Evolutionary conservation across 2,113 vertebrate species (phyloP), one percentile per base, ranked within the genome.

Genomic region (Xyliphius kryptos): DNA sequence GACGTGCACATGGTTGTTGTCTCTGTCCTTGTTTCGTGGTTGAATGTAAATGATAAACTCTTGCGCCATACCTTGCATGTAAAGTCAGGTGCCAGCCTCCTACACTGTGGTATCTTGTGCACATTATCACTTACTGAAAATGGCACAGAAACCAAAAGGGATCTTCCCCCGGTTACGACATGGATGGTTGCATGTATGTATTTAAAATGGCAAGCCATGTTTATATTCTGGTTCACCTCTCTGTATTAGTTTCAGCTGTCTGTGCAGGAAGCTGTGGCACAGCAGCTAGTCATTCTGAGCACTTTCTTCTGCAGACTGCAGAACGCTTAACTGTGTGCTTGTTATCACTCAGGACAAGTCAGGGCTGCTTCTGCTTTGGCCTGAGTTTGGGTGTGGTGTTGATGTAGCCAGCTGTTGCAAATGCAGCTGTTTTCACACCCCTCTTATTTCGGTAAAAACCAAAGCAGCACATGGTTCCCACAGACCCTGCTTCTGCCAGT

Each of bases 221-320:
- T 61, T 60, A 32, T 51, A 49, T 53, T 68, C 59, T 52, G 22
- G n/a, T 57, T 56, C 53, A 47, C n/a, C 59, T 68, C 15, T 41
- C 11, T 17, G 5, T 54, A 53, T 50, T 21, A 61, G 51, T 65
- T 60, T 56, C 57, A 38, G 36, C 20, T 20, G 17, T 13, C 44
- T 41, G 26, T 13, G 4, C 50, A 64, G 57, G 65, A 67, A 55
- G 61, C 32, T 63, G 68, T 56, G 66, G 71, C 38, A 41, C 54
- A 47, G 49, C 19, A 13, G 10, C 4, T 10, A 66, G 61, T 68
- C 54, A 61, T 58, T 62, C 26, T 62, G 53, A 11, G 6, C 56
- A 67, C 22, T 32, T 50, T 47, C 3, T 47, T 41, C 41, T 15
- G 13, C 12, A n/a, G 19, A 13, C 0, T 37, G 10, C 16, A 36